Evolutionary conservation across 2,113 vertebrate species (phyloP).

Genomic region (Fukomys damarensis): DNA sequence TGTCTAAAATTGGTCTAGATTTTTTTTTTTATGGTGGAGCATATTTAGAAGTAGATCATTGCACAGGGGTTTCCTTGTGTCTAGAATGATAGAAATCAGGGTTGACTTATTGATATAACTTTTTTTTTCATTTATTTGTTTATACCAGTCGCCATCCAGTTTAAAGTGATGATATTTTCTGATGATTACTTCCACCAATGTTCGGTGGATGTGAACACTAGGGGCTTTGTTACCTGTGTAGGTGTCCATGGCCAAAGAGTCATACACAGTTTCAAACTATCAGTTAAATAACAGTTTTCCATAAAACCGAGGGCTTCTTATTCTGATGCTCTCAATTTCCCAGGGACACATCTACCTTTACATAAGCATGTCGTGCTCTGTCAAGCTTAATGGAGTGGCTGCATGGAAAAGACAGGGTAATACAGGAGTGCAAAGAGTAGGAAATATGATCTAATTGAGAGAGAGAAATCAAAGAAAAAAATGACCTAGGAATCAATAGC

Average conservation of each 20-base stretch:
- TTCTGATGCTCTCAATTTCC: background rate
- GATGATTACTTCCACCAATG: background rate
- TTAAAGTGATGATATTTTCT: background rate
- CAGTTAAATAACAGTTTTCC: background rate
- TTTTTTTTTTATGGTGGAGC: background rate
- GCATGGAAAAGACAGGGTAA: background rate
- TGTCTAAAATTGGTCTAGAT: background rate
- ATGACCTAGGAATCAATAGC: background rate
- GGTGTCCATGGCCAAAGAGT: background rate
- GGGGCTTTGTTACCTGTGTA: background rate
- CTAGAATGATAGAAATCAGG: background rate
- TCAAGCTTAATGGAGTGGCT: background rate
- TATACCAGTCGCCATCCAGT: background rate
- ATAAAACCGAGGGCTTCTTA: background rate
- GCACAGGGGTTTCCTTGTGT: background rate
- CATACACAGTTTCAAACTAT: background rate
- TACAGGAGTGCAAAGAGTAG: background rate
- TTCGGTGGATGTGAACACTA: background rate
- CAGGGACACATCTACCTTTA: background rate
- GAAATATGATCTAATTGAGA: background rate
- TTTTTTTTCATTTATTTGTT: conserved; percentile 37
- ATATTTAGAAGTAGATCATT: conserved; percentile 20
- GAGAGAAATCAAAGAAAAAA: background rate
- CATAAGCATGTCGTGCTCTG: background rate
- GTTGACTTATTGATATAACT: background rate